Conservation (phyloP, 1,140 invertebrate genomes). For the Tetramorium alpestre region DNA sequence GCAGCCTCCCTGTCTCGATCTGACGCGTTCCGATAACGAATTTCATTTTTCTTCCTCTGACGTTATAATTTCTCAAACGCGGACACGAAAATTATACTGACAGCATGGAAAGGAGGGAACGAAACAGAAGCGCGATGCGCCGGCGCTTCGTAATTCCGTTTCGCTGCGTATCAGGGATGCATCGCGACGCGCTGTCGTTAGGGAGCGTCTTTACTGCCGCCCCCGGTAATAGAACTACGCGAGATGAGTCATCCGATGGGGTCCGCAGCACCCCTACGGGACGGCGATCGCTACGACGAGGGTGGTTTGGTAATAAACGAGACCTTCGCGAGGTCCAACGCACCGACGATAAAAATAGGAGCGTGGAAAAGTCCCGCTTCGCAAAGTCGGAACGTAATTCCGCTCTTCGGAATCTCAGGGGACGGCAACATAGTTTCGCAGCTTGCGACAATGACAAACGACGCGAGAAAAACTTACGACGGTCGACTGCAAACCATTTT, state of each 20-base stretch:
- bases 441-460: slow-evolving; percentile 58
- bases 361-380: slow-evolving; percentile 47
- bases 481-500: slow-evolving; percentile 15
- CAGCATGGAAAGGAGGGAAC: background rate
- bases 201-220: background rate
- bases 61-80: slow-evolving; percentile 35
- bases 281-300: slow-evolving; percentile 54
- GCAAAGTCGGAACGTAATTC: slow-evolving; percentile 43
- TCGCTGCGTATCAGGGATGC: slow-evolving; percentile 29
- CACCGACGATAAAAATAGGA: slow-evolving; percentile 57
- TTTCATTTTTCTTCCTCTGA: background rate
- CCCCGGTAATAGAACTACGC: slow-evolving; percentile 29
- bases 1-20: slow-evolving; percentile 34
- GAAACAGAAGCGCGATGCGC: background rate
- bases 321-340: slow-evolving; percentile 53
- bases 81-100: slow-evolving; percentile 35
- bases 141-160: slow-evolving; percentile 41
- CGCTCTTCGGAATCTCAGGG: slow-evolving; percentile 25
- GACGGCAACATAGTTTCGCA: slow-evolving; percentile 13
- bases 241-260: slow-evolving; percentile 72
- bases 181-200: slow-evolving; percentile 22
- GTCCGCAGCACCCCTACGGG: slow-evolving; percentile 56
- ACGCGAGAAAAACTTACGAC: slow-evolving; percentile 40
- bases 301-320: slow-evolving; percentile 68
- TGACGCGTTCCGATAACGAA: slow-evolving; percentile 30